These are phyloP conservation scores for Ellobium chinense DNA, from an alignment of 2,888 invertebrate genomes.

Conservation along the genomic window DNA sequence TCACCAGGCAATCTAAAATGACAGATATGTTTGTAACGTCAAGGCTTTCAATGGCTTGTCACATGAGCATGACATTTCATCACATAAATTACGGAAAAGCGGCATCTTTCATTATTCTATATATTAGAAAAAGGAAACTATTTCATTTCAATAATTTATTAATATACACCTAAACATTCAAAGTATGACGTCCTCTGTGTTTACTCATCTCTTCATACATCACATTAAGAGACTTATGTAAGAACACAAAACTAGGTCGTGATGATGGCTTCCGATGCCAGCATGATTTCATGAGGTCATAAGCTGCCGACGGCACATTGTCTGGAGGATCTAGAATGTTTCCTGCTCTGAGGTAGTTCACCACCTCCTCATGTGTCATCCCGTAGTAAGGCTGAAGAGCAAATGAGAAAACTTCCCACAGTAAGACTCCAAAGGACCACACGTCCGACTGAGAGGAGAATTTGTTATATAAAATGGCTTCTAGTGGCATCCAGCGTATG, in stretches of 20 bases:
- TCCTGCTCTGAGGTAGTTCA: constrained; percentile 95
- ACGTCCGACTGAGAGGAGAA: constrained; percentile 97
- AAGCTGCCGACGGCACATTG: constrained; percentile 88
- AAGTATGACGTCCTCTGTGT: neutral
- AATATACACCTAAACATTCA: constrained; percentile 3
- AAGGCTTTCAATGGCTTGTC: neutral
- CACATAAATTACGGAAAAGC: neutral
- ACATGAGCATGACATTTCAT: neutral
- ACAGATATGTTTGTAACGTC: neutral
- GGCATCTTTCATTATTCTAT: no score
- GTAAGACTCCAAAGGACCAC: constrained; percentile 97
- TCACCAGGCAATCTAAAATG: no score
- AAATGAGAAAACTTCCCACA: constrained; percentile 98
- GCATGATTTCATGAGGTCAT: constrained; percentile 95
- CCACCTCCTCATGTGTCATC: constrained; percentile 98
- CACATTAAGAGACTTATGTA: constrained; percentile 82
- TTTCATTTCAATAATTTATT: no score
- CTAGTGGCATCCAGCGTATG: constrained; percentile 98
- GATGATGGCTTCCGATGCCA: constrained; percentile 93
- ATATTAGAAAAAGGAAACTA: no score
- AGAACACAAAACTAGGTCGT: constrained; percentile 87
- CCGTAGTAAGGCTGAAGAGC: constrained; percentile 98
- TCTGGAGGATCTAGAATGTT: constrained; percentile 94
- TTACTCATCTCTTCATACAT: constrained; percentile 74
- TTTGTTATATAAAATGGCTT: constrained; percentile 97